phyloP scores from a whole-genome alignment of 2,797 vertebrate species.

The Coilia nasus region DNA sequence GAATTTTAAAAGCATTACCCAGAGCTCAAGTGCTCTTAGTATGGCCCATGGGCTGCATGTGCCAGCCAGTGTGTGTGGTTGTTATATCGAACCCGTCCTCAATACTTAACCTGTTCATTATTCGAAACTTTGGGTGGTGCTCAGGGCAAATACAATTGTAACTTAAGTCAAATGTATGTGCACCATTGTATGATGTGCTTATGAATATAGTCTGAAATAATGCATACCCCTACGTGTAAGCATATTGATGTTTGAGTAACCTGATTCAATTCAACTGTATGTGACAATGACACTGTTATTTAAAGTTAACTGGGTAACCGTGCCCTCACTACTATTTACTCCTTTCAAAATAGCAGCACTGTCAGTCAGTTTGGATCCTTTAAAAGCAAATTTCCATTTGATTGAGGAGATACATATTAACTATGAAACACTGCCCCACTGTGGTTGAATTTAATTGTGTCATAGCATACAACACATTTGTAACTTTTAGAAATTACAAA shows the following conservation, averaged over 20 bases:
- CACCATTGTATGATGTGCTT: no score
- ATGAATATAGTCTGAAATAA: no score
- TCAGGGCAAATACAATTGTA: no score
- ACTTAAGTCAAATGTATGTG: no score
- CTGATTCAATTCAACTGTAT: no score
- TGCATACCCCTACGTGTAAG: no score
- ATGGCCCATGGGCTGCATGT: background rate
- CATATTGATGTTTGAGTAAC: no score
- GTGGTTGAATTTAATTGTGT: background rate
- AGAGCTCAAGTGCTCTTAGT: background rate
- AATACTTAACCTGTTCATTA: background rate
- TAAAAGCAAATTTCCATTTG: background rate
- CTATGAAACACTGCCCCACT: conserved; percentile 2
- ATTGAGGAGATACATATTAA: background rate
- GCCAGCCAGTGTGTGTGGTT: background rate
- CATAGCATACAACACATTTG: background rate
- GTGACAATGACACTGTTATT: background rate
- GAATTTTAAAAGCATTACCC: conserved; percentile 4
- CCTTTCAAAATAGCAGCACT: background rate
- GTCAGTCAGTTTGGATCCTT: background rate
- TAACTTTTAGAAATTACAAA: background rate
- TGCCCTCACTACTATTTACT: background rate
- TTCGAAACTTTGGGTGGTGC: no score
- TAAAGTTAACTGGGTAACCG: background rate
- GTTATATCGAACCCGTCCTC: background rate